A percentile compares a stretch with the other conserved stretches of the same genome.
Evolutionary conservation across 2,888 invertebrate genomes (phyloP).

Genomic region (Schizaphis graminum): DNA sequence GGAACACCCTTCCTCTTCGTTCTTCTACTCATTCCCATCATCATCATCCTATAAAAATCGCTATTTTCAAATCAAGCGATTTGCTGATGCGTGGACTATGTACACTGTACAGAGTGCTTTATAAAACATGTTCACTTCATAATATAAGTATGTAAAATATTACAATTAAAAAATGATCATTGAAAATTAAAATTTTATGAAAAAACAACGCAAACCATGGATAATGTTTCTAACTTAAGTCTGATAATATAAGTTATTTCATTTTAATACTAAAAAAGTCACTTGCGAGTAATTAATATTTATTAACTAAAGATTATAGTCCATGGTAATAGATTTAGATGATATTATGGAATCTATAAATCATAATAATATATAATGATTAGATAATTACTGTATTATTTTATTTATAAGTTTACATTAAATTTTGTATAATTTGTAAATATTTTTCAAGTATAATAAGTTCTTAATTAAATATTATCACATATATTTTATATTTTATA

Average conservation of each 20-base stretch:
- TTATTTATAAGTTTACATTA: not conserved
- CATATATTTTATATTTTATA: not conserved
- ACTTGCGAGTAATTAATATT: not conserved
- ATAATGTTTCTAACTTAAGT: not conserved
- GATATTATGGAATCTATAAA: not conserved
- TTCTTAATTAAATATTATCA: not conserved
- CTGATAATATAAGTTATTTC: not conserved
- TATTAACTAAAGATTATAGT: not conserved
- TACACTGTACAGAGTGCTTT: not conserved
- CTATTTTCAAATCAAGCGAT: slow-evolving; percentile 17
- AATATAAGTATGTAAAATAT: not conserved
- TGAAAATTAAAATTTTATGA: not conserved
- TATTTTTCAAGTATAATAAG: not conserved
- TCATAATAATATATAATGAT: not conserved
- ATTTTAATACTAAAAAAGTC: not conserved
- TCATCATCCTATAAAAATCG: not conserved
- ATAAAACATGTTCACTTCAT: not conserved
- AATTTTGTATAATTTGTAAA: not conserved
- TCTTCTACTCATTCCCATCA: not conserved
- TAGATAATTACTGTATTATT: not conserved
- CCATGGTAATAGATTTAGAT: not conserved
- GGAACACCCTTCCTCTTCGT: not conserved
- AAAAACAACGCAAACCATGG: not conserved
- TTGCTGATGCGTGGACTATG: not conserved
- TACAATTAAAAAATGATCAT: not conserved